Evolutionary conservation across 2,888 invertebrate genomes (phyloP).

Genomic region (Agriopis leucophaearia): DNA sequence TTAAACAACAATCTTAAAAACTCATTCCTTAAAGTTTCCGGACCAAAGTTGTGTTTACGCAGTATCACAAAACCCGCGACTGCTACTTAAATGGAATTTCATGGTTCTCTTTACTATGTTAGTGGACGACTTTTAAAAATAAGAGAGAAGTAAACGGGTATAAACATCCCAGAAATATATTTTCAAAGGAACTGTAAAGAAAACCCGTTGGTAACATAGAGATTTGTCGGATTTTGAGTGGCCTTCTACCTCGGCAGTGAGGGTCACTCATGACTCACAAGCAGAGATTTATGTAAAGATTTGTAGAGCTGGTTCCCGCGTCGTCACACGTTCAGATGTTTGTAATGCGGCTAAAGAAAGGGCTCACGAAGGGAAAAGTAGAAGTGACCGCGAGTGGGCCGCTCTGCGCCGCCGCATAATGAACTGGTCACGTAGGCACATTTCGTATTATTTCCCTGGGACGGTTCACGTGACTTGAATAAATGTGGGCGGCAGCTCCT

Average conservation of each 20-base stretch:
- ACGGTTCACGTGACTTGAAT: constrained; percentile 85
- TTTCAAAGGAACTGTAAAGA: constrained; percentile 9
- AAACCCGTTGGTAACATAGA: constrained; percentile 14
- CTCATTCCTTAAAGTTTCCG: constrained; percentile 62
- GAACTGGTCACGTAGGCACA: constrained; percentile 86
- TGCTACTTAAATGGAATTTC: constrained; percentile 26
- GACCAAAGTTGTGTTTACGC: constrained; percentile 51
- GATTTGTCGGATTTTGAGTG: constrained; percentile 36
- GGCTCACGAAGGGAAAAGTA: constrained; percentile 38
- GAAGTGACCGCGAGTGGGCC: constrained; percentile 69
- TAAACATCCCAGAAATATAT: constrained; percentile 2
- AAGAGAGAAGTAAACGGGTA: constrained; percentile 7
- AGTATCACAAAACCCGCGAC: constrained; percentile 28
- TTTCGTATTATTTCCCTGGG: constrained; percentile 87
- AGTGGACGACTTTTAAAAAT: constrained; percentile 10
- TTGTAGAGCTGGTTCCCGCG: constrained; percentile 57
- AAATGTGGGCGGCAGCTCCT: constrained; percentile 67
- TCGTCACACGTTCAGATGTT: constrained; percentile 66
- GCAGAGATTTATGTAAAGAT: constrained; percentile 62
- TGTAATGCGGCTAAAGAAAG: constrained; percentile 65
- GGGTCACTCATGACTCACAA: constrained; percentile 35
- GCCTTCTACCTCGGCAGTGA: constrained; percentile 16
- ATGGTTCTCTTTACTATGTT: constrained; percentile 14
- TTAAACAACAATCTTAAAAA: constrained; percentile 82
- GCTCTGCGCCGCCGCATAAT: constrained; percentile 80